Conservation (phyloP, 2,888 invertebrate species). For the Scaeva pyrastri region DNA sequence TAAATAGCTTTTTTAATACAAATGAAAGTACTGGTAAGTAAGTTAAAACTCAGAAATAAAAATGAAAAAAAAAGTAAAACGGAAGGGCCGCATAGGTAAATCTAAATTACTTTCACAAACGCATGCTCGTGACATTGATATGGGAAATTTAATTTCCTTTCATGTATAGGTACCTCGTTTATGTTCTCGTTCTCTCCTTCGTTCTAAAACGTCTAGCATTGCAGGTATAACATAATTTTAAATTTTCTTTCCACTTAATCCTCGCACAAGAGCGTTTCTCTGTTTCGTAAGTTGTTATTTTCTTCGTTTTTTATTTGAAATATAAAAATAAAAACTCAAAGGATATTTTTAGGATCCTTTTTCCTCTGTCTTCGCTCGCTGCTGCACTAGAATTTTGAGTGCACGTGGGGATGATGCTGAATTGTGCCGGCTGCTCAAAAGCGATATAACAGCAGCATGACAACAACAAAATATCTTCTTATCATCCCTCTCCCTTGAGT, state of each 20-base stretch:
- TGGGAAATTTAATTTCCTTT: slow-evolving; percentile 27
- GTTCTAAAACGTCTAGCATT: not conserved
- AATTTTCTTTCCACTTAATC: not conserved
- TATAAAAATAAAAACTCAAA: not conserved
- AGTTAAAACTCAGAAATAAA: not conserved
- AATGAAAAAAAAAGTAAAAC: not conserved
- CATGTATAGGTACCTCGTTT: not conserved
- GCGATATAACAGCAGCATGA: not conserved
- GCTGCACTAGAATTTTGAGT: slow-evolving; percentile 11
- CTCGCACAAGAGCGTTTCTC: not conserved
- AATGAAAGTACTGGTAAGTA: too few relatives aligned
- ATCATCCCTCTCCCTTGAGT: slow-evolving; percentile 15
- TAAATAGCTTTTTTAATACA: too few relatives aligned
- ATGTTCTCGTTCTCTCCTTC: not conserved
- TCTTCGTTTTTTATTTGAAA: not conserved
- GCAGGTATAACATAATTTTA: not conserved
- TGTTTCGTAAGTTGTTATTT: not conserved
- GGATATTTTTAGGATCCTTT: not conserved
- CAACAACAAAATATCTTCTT: slow-evolving; percentile 20
- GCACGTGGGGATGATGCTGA: slow-evolving; percentile 24
- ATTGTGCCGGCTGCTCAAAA: not conserved
- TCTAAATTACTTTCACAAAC: not conserved
- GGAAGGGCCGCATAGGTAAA: not conserved
- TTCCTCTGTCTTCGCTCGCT: not conserved
- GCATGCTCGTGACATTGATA: slow-evolving; percentile 22